Evolutionary conservation across 2,888 invertebrate genomes (phyloP), one percentile per base, ranked within the genome.

Genomic region (Lapara coniferarum): DNA sequence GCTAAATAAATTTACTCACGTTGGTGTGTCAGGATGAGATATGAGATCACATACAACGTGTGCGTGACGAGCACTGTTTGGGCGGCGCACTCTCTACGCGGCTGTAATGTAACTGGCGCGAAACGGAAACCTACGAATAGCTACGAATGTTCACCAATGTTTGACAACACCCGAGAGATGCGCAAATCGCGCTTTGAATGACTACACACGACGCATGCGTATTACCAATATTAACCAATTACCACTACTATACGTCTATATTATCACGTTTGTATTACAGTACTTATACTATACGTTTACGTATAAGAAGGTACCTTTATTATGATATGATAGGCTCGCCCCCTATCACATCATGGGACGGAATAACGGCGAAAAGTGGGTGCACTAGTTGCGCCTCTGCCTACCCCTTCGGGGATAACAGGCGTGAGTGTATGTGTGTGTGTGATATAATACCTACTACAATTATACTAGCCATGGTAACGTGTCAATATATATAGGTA

Each of bases 11-110:
- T 7, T 10, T 10, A 69, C 68, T 69, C 25, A 69, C 68, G 16
- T 63, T 37, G 37, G 51, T 69, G 13, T 37, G 37, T 46, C 16
- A 19, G 16, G 58, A 59, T 52, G 30, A 30, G 53, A 14, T 30
- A 85, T 87, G 86, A 86, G 85, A 86, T 88, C 89, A 89, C 86
- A 84, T 80, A 79, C 74, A 81, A 76, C 76, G 80, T 74, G 74
- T 77, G 76, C 72, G 57, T 16, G 16, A 72, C 72, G 72, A 74
- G 74, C 73, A 69, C 72, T 71, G 77, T 75, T 75, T 78, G 72
- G 75, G 78, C 85, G 82, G 77, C 81, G 78, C 82, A 82, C 84
- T 79, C 84, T 80, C 81, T 70, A 79, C 87, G 84, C 85, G 83
- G 83, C 76, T 86, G 79, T 81, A 86, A 81, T 83, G 81, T 57